phyloP scores from a whole-genome alignment of 2,888 invertebrate genomes.

The Xylocampa areola region DNA sequence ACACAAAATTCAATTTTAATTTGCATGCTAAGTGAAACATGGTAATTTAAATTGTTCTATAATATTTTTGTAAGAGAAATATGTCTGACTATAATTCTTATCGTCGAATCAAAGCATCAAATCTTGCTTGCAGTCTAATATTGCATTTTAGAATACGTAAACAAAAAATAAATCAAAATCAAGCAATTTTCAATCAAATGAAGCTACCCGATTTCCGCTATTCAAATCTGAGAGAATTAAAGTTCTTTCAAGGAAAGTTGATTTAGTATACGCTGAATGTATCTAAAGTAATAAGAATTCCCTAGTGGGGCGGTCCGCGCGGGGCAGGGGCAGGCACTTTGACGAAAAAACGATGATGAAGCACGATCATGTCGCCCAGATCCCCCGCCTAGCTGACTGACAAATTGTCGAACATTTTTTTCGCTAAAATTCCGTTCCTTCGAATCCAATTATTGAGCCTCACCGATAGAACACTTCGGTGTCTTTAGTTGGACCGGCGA shows the following conservation, averaged over 20 bases:
- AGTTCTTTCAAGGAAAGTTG: slow-evolving; percentile 81
- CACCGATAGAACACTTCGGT: slow-evolving; percentile 71
- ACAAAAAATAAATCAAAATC: slow-evolving; percentile 80
- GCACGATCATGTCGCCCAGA: slow-evolving; percentile 81
- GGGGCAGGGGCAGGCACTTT: slow-evolving; percentile 74
- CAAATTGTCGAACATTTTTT: slow-evolving; percentile 85
- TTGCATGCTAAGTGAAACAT: slow-evolving; percentile 9
- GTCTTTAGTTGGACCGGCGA: slow-evolving; percentile 65
- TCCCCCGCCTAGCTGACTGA: slow-evolving; percentile 81
- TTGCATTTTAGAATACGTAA: slow-evolving; percentile 79
- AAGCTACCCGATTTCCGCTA: slow-evolving; percentile 81
- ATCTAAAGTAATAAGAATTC: slow-evolving; percentile 84
- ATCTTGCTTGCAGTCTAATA: slow-evolving; percentile 74
- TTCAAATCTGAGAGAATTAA: slow-evolving; percentile 82
- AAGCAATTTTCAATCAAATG: slow-evolving; percentile 80
- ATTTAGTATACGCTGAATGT: slow-evolving; percentile 79
- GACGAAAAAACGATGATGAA: slow-evolving; percentile 85
- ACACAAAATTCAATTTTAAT: slow-evolving; percentile 44
- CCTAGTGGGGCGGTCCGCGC: slow-evolving; percentile 68
- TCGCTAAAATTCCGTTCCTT: slow-evolving; percentile 81
- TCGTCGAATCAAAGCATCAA: slow-evolving; percentile 68
- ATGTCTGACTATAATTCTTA: slow-evolving; percentile 62
- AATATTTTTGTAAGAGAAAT: too few species aligned
- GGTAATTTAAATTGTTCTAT: background rate
- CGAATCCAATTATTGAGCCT: slow-evolving; percentile 83